Evolutionary conservation across 2,797 vertebrate species (phyloP).

Genomic region (Toxotes lorentzi): DNA sequence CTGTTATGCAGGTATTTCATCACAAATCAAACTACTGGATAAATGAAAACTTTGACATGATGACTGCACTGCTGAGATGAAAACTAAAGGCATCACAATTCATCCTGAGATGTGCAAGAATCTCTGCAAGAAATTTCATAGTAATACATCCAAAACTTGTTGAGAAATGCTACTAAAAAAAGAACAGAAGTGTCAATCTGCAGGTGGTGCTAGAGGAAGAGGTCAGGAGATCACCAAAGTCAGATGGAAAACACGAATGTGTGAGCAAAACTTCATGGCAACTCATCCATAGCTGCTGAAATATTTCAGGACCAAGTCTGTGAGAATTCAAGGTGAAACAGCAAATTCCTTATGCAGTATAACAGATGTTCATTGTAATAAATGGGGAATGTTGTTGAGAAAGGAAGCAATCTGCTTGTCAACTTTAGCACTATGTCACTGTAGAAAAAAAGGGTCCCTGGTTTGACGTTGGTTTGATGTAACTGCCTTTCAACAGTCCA

Average conservation of each 20-base stretch:
- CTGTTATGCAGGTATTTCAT: too few relatives aligned
- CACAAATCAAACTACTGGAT: too few relatives aligned
- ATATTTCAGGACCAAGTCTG: not conserved
- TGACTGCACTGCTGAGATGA: too few relatives aligned
- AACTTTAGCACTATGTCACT: slow-evolving; percentile 27
- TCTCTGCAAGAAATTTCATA: not conserved
- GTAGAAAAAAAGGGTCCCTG: not conserved
- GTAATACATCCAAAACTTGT: not conserved
- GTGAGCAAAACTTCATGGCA: not conserved
- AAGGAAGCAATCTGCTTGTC: slow-evolving; percentile 39
- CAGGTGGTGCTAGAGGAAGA: not conserved
- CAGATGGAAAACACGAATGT: not conserved
- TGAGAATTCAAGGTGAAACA: slow-evolving; percentile 22
- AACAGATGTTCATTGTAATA: slow-evolving; percentile 30
- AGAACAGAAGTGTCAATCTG: not conserved
- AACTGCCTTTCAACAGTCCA: slow-evolving; percentile 32
- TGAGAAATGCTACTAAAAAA: not conserved
- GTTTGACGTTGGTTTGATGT: slow-evolving; percentile 34
- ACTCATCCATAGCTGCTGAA: not conserved
- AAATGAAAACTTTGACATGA: too few relatives aligned
- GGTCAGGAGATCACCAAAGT: not conserved
- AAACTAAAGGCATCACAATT: not conserved
- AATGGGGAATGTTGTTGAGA: slow-evolving; percentile 1
- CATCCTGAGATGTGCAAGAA: not conserved
- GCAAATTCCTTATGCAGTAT: not conserved